Evolutionary conservation across 2,797 vertebrate species (phyloP).

Genomic region (Centropyge bicolor): DNA sequence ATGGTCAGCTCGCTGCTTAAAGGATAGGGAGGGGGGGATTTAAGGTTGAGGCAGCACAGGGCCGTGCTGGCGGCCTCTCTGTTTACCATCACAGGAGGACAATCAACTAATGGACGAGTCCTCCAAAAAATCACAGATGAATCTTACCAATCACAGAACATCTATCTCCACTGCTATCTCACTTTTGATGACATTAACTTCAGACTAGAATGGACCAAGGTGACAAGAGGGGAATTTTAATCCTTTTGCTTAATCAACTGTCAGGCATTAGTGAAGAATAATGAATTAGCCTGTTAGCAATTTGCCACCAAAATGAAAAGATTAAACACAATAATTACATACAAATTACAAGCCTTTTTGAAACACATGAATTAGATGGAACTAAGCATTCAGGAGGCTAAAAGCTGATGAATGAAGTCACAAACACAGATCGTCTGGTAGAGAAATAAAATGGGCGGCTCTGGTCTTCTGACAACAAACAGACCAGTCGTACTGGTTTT

Average conservation of each 20-base stretch:
- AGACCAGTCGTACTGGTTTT: not conserved
- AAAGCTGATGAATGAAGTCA: not conserved
- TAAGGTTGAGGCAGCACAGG: slow-evolving; percentile 55
- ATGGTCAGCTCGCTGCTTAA: slow-evolving; percentile 81
- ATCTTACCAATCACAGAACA: slow-evolving; percentile 4
- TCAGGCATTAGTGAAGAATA: not conserved
- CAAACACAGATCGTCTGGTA: not conserved
- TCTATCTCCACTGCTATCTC: not conserved
- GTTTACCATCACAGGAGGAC: slow-evolving; percentile 58
- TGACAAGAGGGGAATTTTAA: slow-evolving; percentile 18
- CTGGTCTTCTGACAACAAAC: not conserved
- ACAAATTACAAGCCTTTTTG: not conserved
- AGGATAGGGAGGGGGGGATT: slow-evolving; percentile 65
- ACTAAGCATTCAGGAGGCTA: not conserved
- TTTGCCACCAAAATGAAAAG: not conserved
- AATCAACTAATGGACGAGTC: slow-evolving; percentile 50
- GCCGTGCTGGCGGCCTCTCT: slow-evolving; percentile 36
- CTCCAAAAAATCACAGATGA: slow-evolving; percentile 3
- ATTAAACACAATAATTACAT: not conserved
- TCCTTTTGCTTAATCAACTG: not conserved
- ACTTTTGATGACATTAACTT: not conserved
- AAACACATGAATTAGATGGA: not conserved
- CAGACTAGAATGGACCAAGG: not conserved
- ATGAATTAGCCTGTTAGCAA: too few relatives aligned
- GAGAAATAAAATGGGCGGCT: not conserved